phyloP scores from a whole-genome alignment of 2,113 vertebrate genomes.

The Dicerorhinus sumatrensis region DNA sequence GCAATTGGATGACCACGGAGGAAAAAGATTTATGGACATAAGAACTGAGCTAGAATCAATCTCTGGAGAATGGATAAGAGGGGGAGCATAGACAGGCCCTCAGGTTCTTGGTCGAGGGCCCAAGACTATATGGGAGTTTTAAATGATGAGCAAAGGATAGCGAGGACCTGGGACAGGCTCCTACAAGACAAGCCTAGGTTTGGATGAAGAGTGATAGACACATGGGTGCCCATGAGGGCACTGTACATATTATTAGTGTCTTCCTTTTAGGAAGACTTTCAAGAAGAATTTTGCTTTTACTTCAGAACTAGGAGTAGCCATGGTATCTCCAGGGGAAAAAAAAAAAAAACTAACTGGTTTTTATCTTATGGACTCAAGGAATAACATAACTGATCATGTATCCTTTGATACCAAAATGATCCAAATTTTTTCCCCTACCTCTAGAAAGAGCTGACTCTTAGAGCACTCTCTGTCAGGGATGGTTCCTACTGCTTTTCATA shows the following conservation, averaged over 20 bases:
- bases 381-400: not conserved
- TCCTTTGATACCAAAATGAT: not conserved
- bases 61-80: not conserved
- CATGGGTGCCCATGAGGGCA: not conserved
- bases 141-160: not conserved
- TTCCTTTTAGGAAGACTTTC: not conserved
- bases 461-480: not conserved
- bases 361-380: not conserved
- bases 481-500: not conserved
- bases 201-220: not conserved
- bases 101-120: not conserved
- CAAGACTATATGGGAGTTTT: not conserved
- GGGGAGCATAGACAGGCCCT: not conserved
- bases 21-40: not conserved
- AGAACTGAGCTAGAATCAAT: not conserved
- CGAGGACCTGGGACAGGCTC: not conserved
- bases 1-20: not conserved
- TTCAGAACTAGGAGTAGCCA: not conserved
- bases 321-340: not conserved
- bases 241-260: not conserved
- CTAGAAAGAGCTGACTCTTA: not conserved
- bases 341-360: not conserved
- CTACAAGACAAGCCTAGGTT: not conserved
- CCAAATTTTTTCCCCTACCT: not conserved
- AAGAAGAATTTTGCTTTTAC: not conserved